Conservation (phyloP, 92 coral and sea anemone genomes). For the Actinernus sp. region DNA sequence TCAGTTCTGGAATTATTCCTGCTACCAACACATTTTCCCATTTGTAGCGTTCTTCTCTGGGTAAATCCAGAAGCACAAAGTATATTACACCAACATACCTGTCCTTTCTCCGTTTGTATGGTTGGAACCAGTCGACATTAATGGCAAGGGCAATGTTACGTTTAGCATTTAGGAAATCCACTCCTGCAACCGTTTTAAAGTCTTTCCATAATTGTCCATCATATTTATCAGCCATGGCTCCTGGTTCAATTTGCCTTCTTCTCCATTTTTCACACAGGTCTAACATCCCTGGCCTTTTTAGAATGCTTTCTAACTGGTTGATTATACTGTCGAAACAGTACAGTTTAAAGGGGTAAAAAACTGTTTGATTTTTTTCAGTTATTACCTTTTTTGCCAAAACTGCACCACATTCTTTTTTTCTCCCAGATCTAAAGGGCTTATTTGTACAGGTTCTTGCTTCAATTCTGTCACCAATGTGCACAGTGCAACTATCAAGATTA, state of each 20-base stretch:
- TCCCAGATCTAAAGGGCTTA: conserved; percentile 20
- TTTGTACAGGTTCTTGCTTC: conserved; percentile 28
- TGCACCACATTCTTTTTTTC: conserved; percentile 31
- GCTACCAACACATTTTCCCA: conserved; percentile 60
- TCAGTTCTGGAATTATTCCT: conserved; percentile 52
- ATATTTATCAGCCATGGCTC: conserved; percentile 44
- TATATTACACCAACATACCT: conserved; percentile 68
- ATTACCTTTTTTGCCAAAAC: conserved; percentile 38
- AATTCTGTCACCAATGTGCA: conserved; percentile 13
- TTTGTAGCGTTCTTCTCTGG: conserved; percentile 59
- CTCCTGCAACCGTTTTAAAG: conserved; percentile 33
- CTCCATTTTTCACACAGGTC: conserved; percentile 67
- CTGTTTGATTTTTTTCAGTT: conserved; percentile 13
- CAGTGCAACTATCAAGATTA: conserved; percentile 44
- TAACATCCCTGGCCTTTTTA: conserved; percentile 52
- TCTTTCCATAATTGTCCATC: conserved; percentile 65
- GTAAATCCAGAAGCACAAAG: conserved; percentile 63
- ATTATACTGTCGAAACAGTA: conserved; percentile 56
- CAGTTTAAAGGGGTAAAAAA: conserved; percentile 55
- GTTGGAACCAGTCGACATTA: conserved; percentile 81
- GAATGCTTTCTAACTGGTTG: conserved; percentile 48
- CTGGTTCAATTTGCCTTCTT: conserved; percentile 9
- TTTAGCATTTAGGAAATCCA: conserved; percentile 33
- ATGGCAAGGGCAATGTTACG: conserved; percentile 55
- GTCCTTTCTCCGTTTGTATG: conserved; percentile 56